A percentile compares a stretch with the other conserved stretches of the same genome.
These are phyloP conservation scores for Yponomeuta sedellus DNA, from an alignment of 2,888 invertebrate genomes.

Conservation along the genomic window DNA sequence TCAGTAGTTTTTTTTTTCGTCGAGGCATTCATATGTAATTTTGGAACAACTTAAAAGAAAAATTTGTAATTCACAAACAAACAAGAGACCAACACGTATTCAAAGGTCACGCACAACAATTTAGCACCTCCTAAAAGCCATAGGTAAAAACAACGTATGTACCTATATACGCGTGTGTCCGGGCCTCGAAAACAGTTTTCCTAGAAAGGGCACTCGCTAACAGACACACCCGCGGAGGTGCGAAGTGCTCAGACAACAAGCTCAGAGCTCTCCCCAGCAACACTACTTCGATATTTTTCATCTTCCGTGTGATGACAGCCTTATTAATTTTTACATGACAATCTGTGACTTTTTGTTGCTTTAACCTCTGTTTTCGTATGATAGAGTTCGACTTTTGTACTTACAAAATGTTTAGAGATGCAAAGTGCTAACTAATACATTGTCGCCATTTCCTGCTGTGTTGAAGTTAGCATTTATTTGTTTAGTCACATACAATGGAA, in stretches of 20 bases:
- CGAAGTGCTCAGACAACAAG: conserved; percentile 62
- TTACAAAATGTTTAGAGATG: background rate
- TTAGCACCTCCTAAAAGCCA: conserved; percentile 56
- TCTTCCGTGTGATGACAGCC: conserved; percentile 29
- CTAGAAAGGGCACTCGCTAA: conserved; percentile 56
- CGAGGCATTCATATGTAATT: background rate
- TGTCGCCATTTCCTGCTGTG: conserved; percentile 1
- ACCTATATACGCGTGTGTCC: conserved; percentile 38
- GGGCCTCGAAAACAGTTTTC: conserved; percentile 44
- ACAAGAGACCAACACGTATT: conserved; percentile 7
- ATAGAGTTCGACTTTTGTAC: background rate
- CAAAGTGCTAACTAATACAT: conserved; percentile 1
- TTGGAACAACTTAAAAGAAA: background rate
- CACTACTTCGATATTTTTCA: background rate
- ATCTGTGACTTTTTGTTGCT: background rate
- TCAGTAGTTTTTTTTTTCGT: too few relatives aligned
- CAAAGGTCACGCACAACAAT: conserved; percentile 57
- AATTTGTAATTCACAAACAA: background rate
- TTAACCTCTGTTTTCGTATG: background rate
- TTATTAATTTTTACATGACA: conserved; percentile 7
- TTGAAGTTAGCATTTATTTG: conserved; percentile 6
- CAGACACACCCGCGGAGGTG: conserved; percentile 49
- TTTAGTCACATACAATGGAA: background rate
- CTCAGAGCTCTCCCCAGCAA: conserved; percentile 22
- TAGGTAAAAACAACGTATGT: conserved; percentile 14